Percentiles rank a stretch among this genome's conserved stretches.
Evolutionary conservation across 1,140 invertebrate species (phyloP).

Genomic region (Caenorhabditis remanei): DNA sequence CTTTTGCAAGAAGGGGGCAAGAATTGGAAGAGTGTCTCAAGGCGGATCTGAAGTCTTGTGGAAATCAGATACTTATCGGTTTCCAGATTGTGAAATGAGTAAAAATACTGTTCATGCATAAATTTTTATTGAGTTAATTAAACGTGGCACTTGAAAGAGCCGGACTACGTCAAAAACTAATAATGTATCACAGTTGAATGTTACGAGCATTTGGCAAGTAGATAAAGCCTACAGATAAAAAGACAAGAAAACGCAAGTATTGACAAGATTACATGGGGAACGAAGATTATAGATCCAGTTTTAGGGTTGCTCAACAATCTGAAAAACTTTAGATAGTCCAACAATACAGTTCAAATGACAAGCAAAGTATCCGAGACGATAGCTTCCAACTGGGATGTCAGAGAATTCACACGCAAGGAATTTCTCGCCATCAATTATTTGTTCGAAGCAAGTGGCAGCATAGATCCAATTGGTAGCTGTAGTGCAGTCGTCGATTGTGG

Average conservation of each 20-base stretch:
- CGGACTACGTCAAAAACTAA: neutral
- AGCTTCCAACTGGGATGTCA: slow-evolving; percentile 56
- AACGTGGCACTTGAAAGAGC: no score
- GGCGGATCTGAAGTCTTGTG: no score
- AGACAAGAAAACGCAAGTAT: neutral
- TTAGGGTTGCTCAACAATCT: slow-evolving; percentile 36
- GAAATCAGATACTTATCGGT: no score
- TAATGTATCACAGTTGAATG: slow-evolving; percentile 7
- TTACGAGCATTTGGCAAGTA: slow-evolving; percentile 28
- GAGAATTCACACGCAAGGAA: slow-evolving; percentile 62
- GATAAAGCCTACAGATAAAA: neutral
- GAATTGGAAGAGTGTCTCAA: neutral
- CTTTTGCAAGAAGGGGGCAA: neutral
- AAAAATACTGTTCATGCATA: no score
- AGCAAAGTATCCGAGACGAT: slow-evolving; percentile 62
- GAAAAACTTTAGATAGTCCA: slow-evolving; percentile 59
- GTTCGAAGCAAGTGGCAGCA: slow-evolving; percentile 57
- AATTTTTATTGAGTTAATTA: no score
- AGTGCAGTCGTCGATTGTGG: slow-evolving; percentile 55
- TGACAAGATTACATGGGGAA: neutral
- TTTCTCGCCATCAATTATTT: slow-evolving; percentile 52
- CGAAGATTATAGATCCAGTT: neutral
- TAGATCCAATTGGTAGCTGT: slow-evolving; percentile 53
- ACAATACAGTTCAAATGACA: slow-evolving; percentile 59
- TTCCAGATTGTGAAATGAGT: no score